A percentile compares a stretch with the other conserved stretches of the same genome.
Conservation (phyloP, 1,140 invertebrate genomes). For the Carcinoscorpius rotundicauda region DNA sequence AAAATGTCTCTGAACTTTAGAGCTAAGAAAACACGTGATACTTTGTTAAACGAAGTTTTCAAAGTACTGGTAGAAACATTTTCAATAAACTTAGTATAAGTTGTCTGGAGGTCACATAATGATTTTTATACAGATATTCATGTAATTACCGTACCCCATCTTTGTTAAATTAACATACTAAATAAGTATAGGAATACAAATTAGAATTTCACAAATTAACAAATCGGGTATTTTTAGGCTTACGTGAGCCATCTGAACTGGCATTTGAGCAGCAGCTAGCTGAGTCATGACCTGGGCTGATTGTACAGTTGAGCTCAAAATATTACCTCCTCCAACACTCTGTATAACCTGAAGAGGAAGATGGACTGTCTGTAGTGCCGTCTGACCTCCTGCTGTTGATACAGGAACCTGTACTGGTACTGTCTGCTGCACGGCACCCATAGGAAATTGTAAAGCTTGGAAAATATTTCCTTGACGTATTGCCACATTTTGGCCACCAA, state of each 20-base stretch:
- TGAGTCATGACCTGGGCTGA: slow-evolving; percentile 15
- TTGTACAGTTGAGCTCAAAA: slow-evolving; percentile 35
- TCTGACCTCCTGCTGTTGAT: slow-evolving; percentile 75
- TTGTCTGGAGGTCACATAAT: no score
- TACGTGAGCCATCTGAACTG: slow-evolving; percentile 11
- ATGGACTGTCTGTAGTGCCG: slow-evolving; percentile 83
- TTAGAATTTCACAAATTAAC: no score
- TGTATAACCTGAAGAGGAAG: slow-evolving; percentile 67
- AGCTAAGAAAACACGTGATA: no score
- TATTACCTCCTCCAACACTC: slow-evolving; percentile 37
- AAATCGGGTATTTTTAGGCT: no score
- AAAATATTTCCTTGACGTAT: slow-evolving; percentile 40
- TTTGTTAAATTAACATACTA: no score
- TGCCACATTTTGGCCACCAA: slow-evolving; percentile 55
- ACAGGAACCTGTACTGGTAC: slow-evolving; percentile 88
- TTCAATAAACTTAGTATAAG: no score
- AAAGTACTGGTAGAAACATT: no score
- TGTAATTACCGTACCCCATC: no score
- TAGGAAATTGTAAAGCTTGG: slow-evolving; percentile 58
- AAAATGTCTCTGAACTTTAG: no score
- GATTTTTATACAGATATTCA: no score
- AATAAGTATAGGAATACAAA: no score
- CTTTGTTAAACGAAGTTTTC: no score
- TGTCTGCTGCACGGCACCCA: slow-evolving; percentile 49
- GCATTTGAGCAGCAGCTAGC: slow-evolving; percentile 13